These are phyloP conservation scores for Pycnomerus fuliginosus DNA, from an alignment of 2,888 invertebrate genomes.

Conservation along the genomic window DNA sequence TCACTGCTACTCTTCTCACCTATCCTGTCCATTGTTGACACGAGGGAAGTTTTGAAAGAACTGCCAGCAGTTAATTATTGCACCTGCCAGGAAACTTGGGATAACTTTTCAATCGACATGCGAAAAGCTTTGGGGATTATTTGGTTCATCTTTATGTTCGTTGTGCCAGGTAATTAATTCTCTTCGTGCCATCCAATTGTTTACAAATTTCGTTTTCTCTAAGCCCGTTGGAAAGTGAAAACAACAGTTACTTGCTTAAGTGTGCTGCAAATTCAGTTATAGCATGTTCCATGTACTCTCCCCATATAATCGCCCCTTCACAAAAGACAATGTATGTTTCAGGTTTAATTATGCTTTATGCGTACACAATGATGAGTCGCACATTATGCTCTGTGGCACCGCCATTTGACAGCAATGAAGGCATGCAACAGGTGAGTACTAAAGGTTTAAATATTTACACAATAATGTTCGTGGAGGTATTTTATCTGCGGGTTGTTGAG, in stretches of 20 bases:
- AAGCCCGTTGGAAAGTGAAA: too few relatives aligned
- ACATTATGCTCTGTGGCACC: slow-evolving; percentile 68
- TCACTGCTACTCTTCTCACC: slow-evolving; percentile 69
- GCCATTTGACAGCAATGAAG: slow-evolving; percentile 67
- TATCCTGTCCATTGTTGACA: slow-evolving; percentile 52
- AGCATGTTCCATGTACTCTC: not conserved
- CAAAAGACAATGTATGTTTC: slow-evolving; percentile 34
- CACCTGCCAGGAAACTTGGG: slow-evolving; percentile 66
- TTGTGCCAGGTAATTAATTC: slow-evolving; percentile 69
- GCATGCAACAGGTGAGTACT: slow-evolving; percentile 65
- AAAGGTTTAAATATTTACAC: too few relatives aligned
- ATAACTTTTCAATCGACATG: slow-evolving; percentile 36
- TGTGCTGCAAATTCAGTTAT: too few relatives aligned
- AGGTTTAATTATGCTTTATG: slow-evolving; percentile 66
- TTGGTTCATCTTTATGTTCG: slow-evolving; percentile 74
- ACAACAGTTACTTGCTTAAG: too few relatives aligned
- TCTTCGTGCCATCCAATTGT: too few relatives aligned
- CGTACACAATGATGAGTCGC: slow-evolving; percentile 70
- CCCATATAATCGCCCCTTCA: not conserved
- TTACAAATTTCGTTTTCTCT: too few relatives aligned
- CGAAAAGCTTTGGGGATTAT: slow-evolving; percentile 63
- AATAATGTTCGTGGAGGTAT: too few relatives aligned
- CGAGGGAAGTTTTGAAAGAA: slow-evolving; percentile 10
- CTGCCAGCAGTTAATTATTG: slow-evolving; percentile 14
- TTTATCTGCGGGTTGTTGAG: too few relatives aligned